Conservation (phyloP, 1,140 invertebrate genomes). For the Drosophila triauraria region DNA sequence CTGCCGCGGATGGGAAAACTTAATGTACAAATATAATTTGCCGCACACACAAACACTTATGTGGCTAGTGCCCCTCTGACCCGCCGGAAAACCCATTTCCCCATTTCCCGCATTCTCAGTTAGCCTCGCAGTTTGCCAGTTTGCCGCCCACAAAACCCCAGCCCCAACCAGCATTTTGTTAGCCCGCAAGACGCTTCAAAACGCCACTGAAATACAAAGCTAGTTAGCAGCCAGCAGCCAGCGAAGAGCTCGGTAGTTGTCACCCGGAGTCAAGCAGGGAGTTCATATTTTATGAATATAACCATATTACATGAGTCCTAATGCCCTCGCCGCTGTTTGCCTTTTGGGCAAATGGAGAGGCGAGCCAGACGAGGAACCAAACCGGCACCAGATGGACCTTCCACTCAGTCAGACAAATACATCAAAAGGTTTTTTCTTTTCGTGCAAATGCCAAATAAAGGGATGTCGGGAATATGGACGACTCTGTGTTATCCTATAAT, state of each 20-base stretch:
- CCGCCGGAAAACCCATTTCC: conserved; percentile 8
- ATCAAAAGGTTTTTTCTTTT: conserved; percentile 65
- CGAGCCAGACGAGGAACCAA: conserved; percentile 15
- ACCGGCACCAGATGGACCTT: conserved; percentile 52
- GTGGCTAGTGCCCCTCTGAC: conserved; percentile 51
- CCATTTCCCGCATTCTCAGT: neutral
- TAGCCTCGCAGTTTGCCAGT: neutral
- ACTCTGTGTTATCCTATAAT: conserved; percentile 6
- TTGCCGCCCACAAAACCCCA: conserved; percentile 6
- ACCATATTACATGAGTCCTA: conserved; percentile 75
- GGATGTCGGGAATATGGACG: neutral
- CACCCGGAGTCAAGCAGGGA: conserved; percentile 57
- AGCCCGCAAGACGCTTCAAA: conserved; percentile 61
- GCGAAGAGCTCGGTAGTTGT: conserved; percentile 53
- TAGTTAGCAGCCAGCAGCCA: conserved; percentile 45
- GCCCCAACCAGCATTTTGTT: conserved; percentile 61
- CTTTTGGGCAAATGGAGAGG: conserved; percentile 26
- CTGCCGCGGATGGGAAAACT: conserved; percentile 71
- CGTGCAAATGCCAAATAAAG: conserved; percentile 12
- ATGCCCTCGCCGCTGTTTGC: conserved; percentile 47
- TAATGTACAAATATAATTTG: conserved; percentile 84
- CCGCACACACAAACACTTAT: conserved; percentile 82
- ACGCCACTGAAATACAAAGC: conserved; percentile 68
- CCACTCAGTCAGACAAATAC: conserved; percentile 51
- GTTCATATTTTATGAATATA: conserved; percentile 82